Conservation (phyloP, 2,797 vertebrate species). For the Gallinago nigripennis region DNA sequence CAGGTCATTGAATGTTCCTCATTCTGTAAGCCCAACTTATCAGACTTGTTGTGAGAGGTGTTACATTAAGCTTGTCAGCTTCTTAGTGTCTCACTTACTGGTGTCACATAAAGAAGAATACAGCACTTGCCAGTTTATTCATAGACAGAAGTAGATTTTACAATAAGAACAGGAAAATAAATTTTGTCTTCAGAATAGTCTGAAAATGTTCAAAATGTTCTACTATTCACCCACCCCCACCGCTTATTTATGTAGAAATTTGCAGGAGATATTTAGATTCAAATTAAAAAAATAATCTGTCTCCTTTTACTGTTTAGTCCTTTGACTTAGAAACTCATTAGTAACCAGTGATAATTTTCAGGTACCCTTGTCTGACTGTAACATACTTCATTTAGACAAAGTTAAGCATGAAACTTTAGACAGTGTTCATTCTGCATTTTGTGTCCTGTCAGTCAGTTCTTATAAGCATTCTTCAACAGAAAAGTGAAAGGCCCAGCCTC, state of each 20-base stretch:
- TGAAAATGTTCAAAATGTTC: neutral
- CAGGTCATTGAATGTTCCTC: neutral
- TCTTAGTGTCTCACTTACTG: neutral
- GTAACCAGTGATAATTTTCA: neutral
- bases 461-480: neutral
- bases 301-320: neutral
- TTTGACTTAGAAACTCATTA: neutral
- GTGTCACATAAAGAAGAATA: neutral
- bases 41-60: neutral
- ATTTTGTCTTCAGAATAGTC: neutral
- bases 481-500: neutral
- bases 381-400: neutral
- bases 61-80: neutral
- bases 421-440: neutral
- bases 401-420: neutral
- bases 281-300: neutral
- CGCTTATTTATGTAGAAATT: neutral
- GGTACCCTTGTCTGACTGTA: neutral
- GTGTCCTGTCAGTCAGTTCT: neutral
- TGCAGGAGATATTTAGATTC: neutral
- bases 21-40: neutral
- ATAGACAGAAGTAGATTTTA: neutral
- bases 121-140: neutral
- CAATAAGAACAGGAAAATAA: neutral
- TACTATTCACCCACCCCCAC: neutral